phyloP scores from a whole-genome alignment of 2,888 invertebrate species.

The Rhaphigaster nebulosa region DNA sequence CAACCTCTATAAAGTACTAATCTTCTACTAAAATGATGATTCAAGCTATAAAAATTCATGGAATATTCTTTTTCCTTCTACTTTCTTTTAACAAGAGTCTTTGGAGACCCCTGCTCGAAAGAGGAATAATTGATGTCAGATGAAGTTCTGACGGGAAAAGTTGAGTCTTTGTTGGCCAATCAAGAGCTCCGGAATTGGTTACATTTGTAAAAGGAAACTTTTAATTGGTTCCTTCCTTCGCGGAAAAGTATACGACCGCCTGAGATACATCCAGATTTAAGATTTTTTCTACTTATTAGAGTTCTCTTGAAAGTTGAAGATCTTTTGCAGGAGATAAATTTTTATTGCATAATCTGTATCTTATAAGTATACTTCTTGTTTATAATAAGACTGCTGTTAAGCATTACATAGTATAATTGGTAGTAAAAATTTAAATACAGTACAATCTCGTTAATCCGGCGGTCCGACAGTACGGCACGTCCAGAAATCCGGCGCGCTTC shows the following conservation, averaged over 20 bases:
- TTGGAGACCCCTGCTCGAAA: rapidly evolving
- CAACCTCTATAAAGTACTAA: too few relatives aligned
- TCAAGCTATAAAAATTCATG: neutral
- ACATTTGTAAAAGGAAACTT: conserved; percentile 23
- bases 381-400: too few relatives aligned
- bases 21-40: neutral
- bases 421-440: too few relatives aligned
- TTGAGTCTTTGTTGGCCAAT: conserved; percentile 4
- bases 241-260: neutral
- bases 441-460: too few relatives aligned
- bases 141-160: conserved; percentile 12
- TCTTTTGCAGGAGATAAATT: neutral
- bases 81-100: neutral
- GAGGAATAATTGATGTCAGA: neutral
- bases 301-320: neutral
- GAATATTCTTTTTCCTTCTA: neutral
- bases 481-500: too few relatives aligned
- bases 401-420: too few relatives aligned
- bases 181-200: neutral
- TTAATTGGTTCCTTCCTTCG: conserved; percentile 9
- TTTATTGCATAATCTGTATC: neutral
- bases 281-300: neutral
- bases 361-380: neutral
- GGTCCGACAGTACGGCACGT: too few relatives aligned
- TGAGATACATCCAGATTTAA: neutral